Conservation (phyloP, 2,797 vertebrate species). For the Bovichtus diacanthus region DNA sequence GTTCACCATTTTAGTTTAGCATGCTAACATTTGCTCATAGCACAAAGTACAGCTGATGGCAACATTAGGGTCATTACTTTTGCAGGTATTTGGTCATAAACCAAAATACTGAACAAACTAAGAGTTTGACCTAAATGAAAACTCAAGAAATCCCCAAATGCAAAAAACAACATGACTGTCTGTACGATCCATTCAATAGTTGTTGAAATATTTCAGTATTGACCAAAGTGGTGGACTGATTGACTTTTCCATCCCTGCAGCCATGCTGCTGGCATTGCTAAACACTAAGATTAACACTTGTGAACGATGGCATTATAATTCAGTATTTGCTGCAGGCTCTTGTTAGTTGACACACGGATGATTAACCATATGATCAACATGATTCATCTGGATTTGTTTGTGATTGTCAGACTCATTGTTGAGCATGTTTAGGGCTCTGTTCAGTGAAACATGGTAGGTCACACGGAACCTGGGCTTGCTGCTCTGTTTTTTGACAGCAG, state of each 20-base stretch:
- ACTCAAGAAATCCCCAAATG: not conserved
- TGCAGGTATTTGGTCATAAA: not conserved
- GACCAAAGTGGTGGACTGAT: not conserved
- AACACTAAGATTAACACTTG: not conserved
- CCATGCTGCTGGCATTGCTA: not conserved
- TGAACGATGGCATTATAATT: not conserved
- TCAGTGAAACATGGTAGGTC: slow-evolving; percentile 57
- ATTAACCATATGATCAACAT: not conserved
- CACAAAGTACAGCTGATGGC: not conserved
- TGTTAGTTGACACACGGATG: not conserved
- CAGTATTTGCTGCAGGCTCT: not conserved
- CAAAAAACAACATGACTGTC: not conserved
- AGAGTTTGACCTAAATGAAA: not conserved
- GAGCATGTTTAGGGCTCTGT: slow-evolving; percentile 15
- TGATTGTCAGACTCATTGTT: not conserved
- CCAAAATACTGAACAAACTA: not conserved
- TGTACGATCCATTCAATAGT: not conserved
- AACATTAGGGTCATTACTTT: not conserved
- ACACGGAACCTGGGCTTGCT: slow-evolving; percentile 34
- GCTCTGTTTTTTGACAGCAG: not conserved
- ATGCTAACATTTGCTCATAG: not conserved
- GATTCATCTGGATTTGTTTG: slow-evolving; percentile 14
- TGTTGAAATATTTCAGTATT: not conserved
- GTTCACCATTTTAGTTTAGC: not conserved
- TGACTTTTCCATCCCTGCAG: too few species aligned